Base-by-base conservation (phyloP, 2,888 invertebrate species). In the Schizaphis graminum region DNA sequence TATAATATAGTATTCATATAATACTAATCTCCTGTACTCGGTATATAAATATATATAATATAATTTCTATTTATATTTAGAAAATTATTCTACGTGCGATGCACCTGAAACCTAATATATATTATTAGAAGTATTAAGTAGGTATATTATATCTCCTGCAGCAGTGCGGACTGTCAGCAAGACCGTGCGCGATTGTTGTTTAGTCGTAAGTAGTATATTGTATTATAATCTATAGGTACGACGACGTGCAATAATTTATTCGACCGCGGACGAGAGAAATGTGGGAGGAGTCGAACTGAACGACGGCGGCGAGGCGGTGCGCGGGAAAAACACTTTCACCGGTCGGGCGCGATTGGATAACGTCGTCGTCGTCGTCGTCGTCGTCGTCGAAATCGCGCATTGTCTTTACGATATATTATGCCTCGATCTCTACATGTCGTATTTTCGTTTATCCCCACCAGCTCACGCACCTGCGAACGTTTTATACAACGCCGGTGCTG, bases 161-260 rank as follows among this genome's bases (percentile, higher is more conserved):
- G 8, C 67, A 67, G 67, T n/a, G 7, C 44, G 67, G 1, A 67
- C n/a, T 35, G n/a, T 5, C 67, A n/a, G 11, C 28, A n/a, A 61
- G 61, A 13, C 67, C 7, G 77, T 77, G 10, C 1, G 77, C 77
- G 35, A 77, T 77, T 88, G 11, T 41, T 26, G 35, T 47, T 49
- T 86, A 47, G 47, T 13, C 53, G 35, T 49, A n/a, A 88, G 21
- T 21, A 88, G 21, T 21, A 53, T 53, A 35, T 28, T 24, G 28
- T 67, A n/a, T 90, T 26, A 28, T 89, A 57, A 8, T 8, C 61
- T 57, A 44, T 35, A 13, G 24, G n/a, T 44, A 85, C 28, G 56
- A 13, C 57, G 56, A 91, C 92, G 94, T 94, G 94, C 92, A 84
- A 88, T 94, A 87, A 77, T 91, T 88, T 85, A 91, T 56, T 11